Evolutionary conservation across 2,113 vertebrate species (phyloP), one percentile per base, ranked within the genome.

Genomic region (Apus apus): DNA sequence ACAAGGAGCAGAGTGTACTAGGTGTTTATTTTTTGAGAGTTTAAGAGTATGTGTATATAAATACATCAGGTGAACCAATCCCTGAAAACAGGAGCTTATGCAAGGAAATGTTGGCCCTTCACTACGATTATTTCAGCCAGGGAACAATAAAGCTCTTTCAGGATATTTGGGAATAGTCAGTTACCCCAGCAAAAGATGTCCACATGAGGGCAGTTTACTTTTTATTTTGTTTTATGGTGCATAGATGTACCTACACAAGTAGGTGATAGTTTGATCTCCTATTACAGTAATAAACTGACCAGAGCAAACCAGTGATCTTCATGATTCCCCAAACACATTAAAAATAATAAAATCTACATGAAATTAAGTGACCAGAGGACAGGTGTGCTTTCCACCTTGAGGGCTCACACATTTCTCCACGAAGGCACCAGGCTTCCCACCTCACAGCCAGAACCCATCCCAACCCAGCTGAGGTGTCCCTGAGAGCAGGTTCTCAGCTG

Each of bases 1-100:
- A 95, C 79, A 93, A 94, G 85, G 34, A 95, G 62, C 61, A 68
- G 75, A 95, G 86, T 92, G 93, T 95, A 56, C 57, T 60, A 62
- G 60, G 48, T 89, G 70, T 90, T 95, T 96, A 92, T 81, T 94
- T 96, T 93, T 90, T 40, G 66, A 83, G 81, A 84, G 61, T 89
- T 85, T 72, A 73, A 54, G 72, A 64, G 72, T 51, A 71, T 43
- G 58, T 58, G 68, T 45, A 43, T 62, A 91, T 90, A 96, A 95
- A 93, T 48, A 57, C 17, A 89, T 32, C 36, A 88, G 30, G 43
- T 54, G 74, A 84, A 94, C 48, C 86, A 88, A 45, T 18, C 73
- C 53, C 60, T 62, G 79, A 79, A 82, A 92, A 87, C 3, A 27
- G 25, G 78, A 58, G 53, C 87, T 94, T 89, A 89, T 2, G 2